Base-by-base conservation (phyloP, 2,797 vertebrate species). In the Cuculus canorus region DNA sequence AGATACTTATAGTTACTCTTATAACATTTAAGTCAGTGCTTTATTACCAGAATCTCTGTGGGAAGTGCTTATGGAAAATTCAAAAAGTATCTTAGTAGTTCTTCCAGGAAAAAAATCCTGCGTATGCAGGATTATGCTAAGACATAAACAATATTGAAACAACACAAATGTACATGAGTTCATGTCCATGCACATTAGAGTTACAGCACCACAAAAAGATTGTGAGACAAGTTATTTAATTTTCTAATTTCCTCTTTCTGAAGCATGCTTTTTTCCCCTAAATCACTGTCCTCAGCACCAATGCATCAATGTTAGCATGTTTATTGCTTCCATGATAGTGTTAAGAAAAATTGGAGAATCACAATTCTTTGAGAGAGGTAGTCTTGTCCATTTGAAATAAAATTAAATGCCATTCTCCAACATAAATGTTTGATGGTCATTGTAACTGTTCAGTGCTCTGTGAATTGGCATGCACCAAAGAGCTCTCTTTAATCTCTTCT, bases 261-360 rank as follows among this genome's bases (percentile, higher is more conserved):
- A 95, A 94, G 93, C 82, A 57, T 95, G 86, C 86, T 92, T 91
- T 96, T 45, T 96, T 96, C 91, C 59, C n/a, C 60, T 96, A 96
- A 96, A 96, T 96, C 90, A 96, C 14, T 82, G 53, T 8, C 84
- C 95, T 92, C 82, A 94, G 33, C 64, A 86, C 21, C 39, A 95
- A 93, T n/a, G n/a, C 39, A 61, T 92, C 60, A 80, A 59, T 79
- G 48, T 92, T 59, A 85, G 28, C 17, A 43, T 39, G 10, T 90
- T 96, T 94, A 93, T 79, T 85, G n/a, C 25, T 79, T 96, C 93
- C 72, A 92, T 75, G 43, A 80, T 84, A 15, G 25, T 75, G 41
- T 13, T 89, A 88, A 48, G 69, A 91, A 96, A 96, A 82, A 73
- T 48, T 35, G 66, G 59, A 95, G 71, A 93, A 50, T 5, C 21